A percentile compares a stretch with the other conserved stretches of the same genome.
Evolutionary conservation across 2,797 vertebrate genomes (phyloP).

Genomic region (Coracias cyanogaster): DNA sequence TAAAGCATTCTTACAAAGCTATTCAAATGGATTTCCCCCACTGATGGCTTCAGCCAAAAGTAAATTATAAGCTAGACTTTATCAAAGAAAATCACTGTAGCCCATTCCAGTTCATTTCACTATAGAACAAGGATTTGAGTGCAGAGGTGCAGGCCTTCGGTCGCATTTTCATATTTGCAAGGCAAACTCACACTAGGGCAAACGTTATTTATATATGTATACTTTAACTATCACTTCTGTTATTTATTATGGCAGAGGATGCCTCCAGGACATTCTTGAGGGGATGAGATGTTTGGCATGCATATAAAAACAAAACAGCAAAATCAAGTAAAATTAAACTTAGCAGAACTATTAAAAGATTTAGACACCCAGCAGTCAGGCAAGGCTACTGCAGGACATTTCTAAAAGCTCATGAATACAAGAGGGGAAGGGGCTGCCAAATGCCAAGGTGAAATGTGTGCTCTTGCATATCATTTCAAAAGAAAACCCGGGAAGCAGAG

Average conservation of each 20-base stretch:
- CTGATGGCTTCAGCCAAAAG: slow-evolving; percentile 49
- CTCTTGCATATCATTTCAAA: slow-evolving; percentile 15
- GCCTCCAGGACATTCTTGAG: slow-evolving; percentile 67
- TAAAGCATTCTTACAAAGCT: slow-evolving; percentile 51
- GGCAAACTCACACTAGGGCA: background rate
- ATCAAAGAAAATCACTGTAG: slow-evolving; percentile 56
- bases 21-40: slow-evolving; percentile 65
- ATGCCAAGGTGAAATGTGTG: slow-evolving; percentile 3
- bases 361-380: slow-evolving; percentile 9
- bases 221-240: slow-evolving; percentile 55
- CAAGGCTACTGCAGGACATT: slow-evolving; percentile 9
- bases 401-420: background rate
- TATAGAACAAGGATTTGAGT: background rate
- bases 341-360: slow-evolving; percentile 58
- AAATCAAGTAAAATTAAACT: slow-evolving; percentile 66
- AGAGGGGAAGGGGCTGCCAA: slow-evolving; percentile 7
- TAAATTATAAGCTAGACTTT: slow-evolving; percentile 63
- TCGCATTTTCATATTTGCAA: slow-evolving; percentile 1
- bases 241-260: slow-evolving; percentile 58
- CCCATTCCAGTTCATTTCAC: slow-evolving; percentile 50
- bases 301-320: slow-evolving; percentile 38
- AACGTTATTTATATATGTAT: slow-evolving; percentile 34
- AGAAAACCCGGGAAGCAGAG: background rate
- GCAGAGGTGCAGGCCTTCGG: background rate
- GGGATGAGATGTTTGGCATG: slow-evolving; percentile 59